phyloP scores from a whole-genome alignment of 1,140 invertebrate genomes.

The Bicyclus anynana region DNA sequence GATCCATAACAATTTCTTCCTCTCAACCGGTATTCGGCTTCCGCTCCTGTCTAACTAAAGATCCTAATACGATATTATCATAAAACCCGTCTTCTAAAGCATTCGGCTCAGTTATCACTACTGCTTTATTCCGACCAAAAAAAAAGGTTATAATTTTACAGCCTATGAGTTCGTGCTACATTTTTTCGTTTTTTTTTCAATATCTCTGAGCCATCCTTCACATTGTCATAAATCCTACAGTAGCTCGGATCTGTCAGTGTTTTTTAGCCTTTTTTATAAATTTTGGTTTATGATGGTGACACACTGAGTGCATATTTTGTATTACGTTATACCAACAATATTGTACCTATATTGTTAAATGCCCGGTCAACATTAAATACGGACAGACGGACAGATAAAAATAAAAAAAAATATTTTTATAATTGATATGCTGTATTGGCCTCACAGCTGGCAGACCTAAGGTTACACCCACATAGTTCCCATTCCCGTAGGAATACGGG shows the following conservation, averaged over 20 bases:
- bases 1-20: neutral
- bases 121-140: slow-evolving; percentile 21
- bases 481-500: too few species aligned
- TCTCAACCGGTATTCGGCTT: neutral
- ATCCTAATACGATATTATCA: neutral
- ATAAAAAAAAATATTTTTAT: too few species aligned
- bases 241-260: slow-evolving; percentile 40
- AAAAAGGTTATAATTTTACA: slow-evolving; percentile 40
- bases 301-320: neutral
- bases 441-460: too few species aligned
- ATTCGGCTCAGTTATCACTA: slow-evolving; percentile 2
- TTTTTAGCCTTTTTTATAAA: slow-evolving; percentile 31
- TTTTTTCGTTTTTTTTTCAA: slow-evolving; percentile 34
- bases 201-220: slow-evolving; percentile 30
- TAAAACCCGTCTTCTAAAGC: neutral
- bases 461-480: too few species aligned
- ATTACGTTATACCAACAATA: neutral
- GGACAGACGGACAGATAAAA: too few species aligned
- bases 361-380: too few species aligned
- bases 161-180: slow-evolving; percentile 30
- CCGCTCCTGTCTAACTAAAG: neutral
- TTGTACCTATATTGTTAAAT: neutral
- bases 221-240: slow-evolving; percentile 55
- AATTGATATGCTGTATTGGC: too few species aligned
- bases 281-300: neutral